Evolutionary conservation across 2,888 invertebrate genomes (phyloP), one percentile per base, ranked within the genome.

Genomic region (Caenorhabditis panamensis): DNA sequence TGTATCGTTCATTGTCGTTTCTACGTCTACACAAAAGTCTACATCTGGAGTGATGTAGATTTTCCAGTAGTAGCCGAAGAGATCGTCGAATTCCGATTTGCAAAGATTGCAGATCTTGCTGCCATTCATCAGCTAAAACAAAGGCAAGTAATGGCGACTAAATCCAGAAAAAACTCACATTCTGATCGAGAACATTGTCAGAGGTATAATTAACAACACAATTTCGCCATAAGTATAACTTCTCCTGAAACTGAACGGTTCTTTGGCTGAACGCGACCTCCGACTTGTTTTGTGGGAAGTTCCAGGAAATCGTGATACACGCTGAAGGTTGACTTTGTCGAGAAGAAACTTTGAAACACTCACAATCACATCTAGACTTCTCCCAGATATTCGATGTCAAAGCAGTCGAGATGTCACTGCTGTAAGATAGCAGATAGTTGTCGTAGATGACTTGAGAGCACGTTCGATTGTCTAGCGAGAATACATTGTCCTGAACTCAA

Each of bases 1-100:
- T 18, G 90, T 90, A 72, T 90, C 90, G 67, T 90, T 90, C 90
- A 90, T 90, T 83, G 87, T 87, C 1, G 89, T 87, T 62, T 90
- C 89, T n/a, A 90, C 89, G 59, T 90, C 90, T 0, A 90, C 82
- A 76, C 90, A 90, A 44, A 90, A 90, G 59, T 90, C 88, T 2
- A 83, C 80, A 36, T 81, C 86, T 0, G 90, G 90, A 13, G 84
- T 85, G 37, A 86, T 82, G 69, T 90, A 90, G 53, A 90, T 88
- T 44, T 87, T 82, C 90, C 90, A 90, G 69, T 90, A 90, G 71
- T 75, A 90, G 3, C 64, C 77, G 81, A 88, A 88, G 8, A 90
- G 79, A 13, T 76, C 63, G 53, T 89, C 82, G 78, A 87, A 89
- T n/a, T 78, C 67, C 8, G 67, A 68, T 49, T 83, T 86, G 72